Base-by-base conservation (phyloP, 2,888 invertebrate species). In the Leptogaster cylindrica region DNA sequence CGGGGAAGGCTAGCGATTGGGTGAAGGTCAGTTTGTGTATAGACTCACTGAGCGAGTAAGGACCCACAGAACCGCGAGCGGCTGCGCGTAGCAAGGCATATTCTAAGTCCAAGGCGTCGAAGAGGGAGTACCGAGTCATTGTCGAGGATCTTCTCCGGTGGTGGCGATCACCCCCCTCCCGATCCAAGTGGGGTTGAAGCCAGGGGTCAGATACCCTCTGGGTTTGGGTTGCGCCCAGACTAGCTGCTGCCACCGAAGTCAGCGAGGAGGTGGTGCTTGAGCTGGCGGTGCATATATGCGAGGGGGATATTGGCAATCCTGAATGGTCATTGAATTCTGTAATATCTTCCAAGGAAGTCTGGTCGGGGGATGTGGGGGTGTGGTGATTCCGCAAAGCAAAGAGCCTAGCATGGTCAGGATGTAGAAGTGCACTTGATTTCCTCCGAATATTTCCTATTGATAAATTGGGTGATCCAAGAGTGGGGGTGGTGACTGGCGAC, bases 1-100 rank as follows among this genome's bases (percentile, higher is more conserved):
- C 89, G 0, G 89, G 89, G 76, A 89, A 89, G 0, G 89, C 89
- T 69, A 89, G 78, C 73, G 88, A 89, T 79, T 89, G 89, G 8
- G 89, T 89, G 76, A 89, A 89, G 46, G 89, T 89, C 73, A 89
- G 78, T 78, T 89, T 89, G 79, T 89, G 88, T 71, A 89, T 81
- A 67, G 89, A 89, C 77, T 88, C 89, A 71, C 88, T 88, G 6
- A 89, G 79, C 28, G 87, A 88, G 76, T 88, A 89, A 0, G 88
- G 89, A 2, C 89, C 89, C 27, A 89, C 88, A 55, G 88, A 88
- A 63, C 89, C 89, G 20, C 89, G 83, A 0, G 89, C 88, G 1
- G 88, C 88, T 1, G 88, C 89, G 31, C 88, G 81, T 52, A 89
- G 78, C 8, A 89, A 78, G 3, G 88, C 88, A 79, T 89, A 89